Percentiles rank a stretch among this genome's conserved stretches.
Conservation (phyloP, 2,113 vertebrate species). For the Menura novaehollandiae region DNA sequence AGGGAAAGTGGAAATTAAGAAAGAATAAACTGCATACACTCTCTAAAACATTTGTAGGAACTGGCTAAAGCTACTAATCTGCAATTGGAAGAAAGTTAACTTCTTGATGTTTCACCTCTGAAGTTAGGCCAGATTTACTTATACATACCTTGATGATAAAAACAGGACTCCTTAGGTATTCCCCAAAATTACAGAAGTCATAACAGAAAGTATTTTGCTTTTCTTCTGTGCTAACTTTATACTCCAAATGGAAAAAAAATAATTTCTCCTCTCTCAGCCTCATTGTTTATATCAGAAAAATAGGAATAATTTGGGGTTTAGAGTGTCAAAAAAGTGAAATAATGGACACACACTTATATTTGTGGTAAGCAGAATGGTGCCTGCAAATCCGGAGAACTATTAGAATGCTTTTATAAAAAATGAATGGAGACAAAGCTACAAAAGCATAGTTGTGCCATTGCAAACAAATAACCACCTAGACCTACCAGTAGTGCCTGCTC, state of each 20-base stretch:
- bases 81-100: neutral
- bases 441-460: neutral
- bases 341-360: neutral
- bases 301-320: neutral
- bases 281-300: neutral
- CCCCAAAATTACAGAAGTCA: neutral
- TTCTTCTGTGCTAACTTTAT: neutral
- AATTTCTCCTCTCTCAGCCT: neutral
- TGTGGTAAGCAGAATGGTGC: neutral
- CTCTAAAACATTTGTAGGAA: neutral
- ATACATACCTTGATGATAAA: neutral
- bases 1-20: neutral
- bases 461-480: neutral
- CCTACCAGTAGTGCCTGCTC: neutral
- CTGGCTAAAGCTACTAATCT: neutral
- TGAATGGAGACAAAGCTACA: neutral
- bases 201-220: neutral
- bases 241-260: neutral
- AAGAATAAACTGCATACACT: neutral
- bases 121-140: neutral
- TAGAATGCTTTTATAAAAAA: neutral
- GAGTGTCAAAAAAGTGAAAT: neutral
- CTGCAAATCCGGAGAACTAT: neutral
- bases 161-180: neutral
- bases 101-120: neutral